Evolutionary conservation across 2,113 vertebrate species (phyloP).

Genomic region (human): GRCh38 chr20:18142001-18142500

Average conservation of each 20-base stretch:
- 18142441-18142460: not conserved
- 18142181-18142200: slow-evolving; percentile 73
- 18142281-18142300: slow-evolving; percentile 90
- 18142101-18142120: slow-evolving; percentile 54
- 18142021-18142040: slow-evolving; percentile 33
- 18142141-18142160: slow-evolving; percentile 38
- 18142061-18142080: slow-evolving; percentile 56
- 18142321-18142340: slow-evolving; percentile 70
- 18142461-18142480: slow-evolving; percentile 46
- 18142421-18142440: not conserved
- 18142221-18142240: slow-evolving; percentile 93
- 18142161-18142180: slow-evolving; percentile 58
- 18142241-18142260: slow-evolving; percentile 90
- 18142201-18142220: slow-evolving; percentile 92
- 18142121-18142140: slow-evolving; percentile 48
- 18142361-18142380: not conserved
- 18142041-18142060: slow-evolving; percentile 35
- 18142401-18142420: not conserved
- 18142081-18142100: slow-evolving; percentile 52
- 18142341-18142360: slow-evolving; percentile 77
- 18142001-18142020: slow-evolving; percentile 27
- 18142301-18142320: slow-evolving; percentile 88
- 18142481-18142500: not conserved
- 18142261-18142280: slow-evolving; percentile 90
- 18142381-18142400: not conserved